A percentile compares a stretch with the other conserved stretches of the same genome.
Conservation (phyloP, 2,888 invertebrate genomes). For the Xylocampa areola region DNA sequence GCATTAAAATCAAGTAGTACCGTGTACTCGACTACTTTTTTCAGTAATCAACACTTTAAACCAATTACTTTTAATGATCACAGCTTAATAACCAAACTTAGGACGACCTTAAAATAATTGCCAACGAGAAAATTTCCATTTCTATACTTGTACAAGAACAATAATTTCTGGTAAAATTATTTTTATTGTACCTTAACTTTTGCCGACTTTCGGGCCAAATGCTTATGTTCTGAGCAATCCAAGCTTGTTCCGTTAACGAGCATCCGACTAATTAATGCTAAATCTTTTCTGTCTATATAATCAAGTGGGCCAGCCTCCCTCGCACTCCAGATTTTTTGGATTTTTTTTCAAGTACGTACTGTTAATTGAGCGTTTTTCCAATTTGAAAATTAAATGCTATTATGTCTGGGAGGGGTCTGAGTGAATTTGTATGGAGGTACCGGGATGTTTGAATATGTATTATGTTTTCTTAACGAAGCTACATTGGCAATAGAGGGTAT, state of each 20-base stretch:
- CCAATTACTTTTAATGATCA: conserved; percentile 38
- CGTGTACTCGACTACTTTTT: conserved; percentile 27
- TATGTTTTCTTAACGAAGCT: conserved; percentile 39
- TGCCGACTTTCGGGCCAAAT: conserved; percentile 9
- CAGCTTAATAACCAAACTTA: conserved; percentile 36
- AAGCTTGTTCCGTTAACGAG: conserved; percentile 68
- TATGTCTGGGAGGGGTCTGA: conserved; percentile 40
- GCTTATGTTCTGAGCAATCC: conserved; percentile 29
- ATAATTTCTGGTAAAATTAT: conserved; percentile 28
- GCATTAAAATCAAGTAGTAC: conserved; percentile 15
- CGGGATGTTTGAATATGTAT: conserved; percentile 44
- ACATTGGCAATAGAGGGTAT: neutral
- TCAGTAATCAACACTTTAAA: conserved; percentile 40
- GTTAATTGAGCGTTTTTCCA: conserved; percentile 60
- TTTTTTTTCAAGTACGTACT: conserved; percentile 44
- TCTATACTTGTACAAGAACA: conserved; percentile 27
- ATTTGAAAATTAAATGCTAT: conserved; percentile 60
- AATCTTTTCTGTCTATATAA: conserved; percentile 72
- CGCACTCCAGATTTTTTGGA: conserved; percentile 47
- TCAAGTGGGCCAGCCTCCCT: conserved; percentile 53
- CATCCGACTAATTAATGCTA: conserved; percentile 70
- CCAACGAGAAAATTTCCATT: conserved; percentile 1
- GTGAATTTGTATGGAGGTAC: conserved; percentile 17
- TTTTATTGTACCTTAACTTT: conserved; percentile 25
- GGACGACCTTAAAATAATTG: conserved; percentile 33